Conservation (phyloP, 2,888 invertebrate genomes). For the Chorisops tibialis region DNA sequence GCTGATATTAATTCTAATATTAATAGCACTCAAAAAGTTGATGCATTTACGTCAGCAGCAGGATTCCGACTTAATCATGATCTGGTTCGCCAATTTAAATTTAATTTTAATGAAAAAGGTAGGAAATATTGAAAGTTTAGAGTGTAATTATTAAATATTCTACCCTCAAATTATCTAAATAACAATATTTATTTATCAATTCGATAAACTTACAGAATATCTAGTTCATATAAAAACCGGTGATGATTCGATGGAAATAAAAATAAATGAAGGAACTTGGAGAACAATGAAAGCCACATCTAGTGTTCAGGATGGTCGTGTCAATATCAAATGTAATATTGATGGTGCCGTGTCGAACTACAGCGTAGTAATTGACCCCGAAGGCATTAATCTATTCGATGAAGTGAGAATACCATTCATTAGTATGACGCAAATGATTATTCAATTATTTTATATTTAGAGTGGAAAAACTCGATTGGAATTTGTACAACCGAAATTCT, state of each 20-base stretch:
- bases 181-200: background rate
- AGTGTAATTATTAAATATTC: background rate
- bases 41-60: slow-evolving; percentile 60
- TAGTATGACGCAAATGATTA: background rate
- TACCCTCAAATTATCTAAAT: slow-evolving; percentile 1
- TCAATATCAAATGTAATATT: slow-evolving; percentile 55
- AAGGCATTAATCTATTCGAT: slow-evolving; percentile 63
- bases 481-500: slow-evolving; percentile 61
- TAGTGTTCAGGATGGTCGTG: slow-evolving; percentile 45
- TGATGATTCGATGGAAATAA: slow-evolving; percentile 53
- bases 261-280: slow-evolving; percentile 58
- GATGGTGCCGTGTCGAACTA: slow-evolving; percentile 56
- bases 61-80: slow-evolving; percentile 66
- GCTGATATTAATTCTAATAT: slow-evolving; percentile 33
- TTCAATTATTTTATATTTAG: slow-evolving; percentile 50
- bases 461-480: slow-evolving; percentile 65
- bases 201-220: slow-evolving; percentile 11
- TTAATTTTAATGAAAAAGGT: slow-evolving; percentile 63
- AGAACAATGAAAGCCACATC: slow-evolving; percentile 53
- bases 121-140: no score
- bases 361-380: slow-evolving; percentile 58
- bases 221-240: slow-evolving; percentile 58
- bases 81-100: slow-evolving; percentile 56
- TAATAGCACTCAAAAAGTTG: slow-evolving; percentile 39
- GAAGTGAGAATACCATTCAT: slow-evolving; percentile 49